A percentile compares a stretch with the other conserved stretches of the same genome.
Evolutionary conservation across 2,888 invertebrate species (phyloP).

Genomic region (Argyresthia albistria): DNA sequence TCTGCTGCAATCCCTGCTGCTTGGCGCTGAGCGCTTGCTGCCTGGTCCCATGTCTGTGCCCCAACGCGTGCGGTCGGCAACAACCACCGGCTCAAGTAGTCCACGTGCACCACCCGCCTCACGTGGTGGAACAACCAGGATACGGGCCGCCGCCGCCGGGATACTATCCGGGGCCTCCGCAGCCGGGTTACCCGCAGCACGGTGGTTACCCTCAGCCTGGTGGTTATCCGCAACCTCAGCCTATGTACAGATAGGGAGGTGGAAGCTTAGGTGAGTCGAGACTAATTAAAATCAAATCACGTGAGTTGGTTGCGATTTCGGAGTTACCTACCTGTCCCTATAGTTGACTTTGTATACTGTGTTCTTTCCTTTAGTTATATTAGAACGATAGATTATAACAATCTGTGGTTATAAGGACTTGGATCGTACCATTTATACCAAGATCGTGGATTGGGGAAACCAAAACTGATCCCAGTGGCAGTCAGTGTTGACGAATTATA

Average conservation of each 20-base stretch:
- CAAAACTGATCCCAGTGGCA: no score
- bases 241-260: constrained; percentile 33
- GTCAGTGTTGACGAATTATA: no score
- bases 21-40: constrained; percentile 57
- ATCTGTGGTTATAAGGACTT: no score
- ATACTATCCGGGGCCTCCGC: constrained; percentile 21
- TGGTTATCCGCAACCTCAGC: constrained; percentile 33
- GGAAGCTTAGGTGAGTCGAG: constrained; percentile 18
- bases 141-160: constrained; percentile 20
- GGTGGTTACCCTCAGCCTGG: constrained; percentile 23
- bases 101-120: constrained; percentile 46
- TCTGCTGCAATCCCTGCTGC: constrained; percentile 58
- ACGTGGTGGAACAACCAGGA: constrained; percentile 29
- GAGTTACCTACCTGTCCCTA: no score
- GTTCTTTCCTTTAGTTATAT: no score
- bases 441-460: no score
- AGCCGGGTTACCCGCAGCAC: constrained; percentile 35
- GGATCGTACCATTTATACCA: no score
- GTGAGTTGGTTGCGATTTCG: no score
- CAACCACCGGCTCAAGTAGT: constrained; percentile 40
- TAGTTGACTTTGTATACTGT: no score
- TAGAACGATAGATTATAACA: no score
- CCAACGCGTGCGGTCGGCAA: constrained; percentile 59
- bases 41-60: constrained; percentile 54
- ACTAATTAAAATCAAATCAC: constrained; percentile 11